Percentiles rank a stretch among this genome's conserved stretches.
Evolutionary conservation across 2,888 invertebrate species (phyloP).

Genomic region (Charanyca ferruginea): DNA sequence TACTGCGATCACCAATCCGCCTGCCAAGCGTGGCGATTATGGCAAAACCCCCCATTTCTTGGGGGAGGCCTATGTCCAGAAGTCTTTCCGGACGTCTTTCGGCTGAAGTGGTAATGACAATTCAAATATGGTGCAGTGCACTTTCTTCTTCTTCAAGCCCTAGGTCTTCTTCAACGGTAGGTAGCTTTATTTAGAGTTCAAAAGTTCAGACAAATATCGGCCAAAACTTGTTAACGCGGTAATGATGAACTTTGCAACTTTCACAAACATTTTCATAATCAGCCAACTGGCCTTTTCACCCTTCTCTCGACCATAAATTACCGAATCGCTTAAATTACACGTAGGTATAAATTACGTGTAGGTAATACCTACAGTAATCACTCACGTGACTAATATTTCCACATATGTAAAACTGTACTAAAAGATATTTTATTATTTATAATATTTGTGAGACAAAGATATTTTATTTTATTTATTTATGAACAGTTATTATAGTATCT

Average conservation of each 20-base stretch:
- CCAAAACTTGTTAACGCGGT: slow-evolving; percentile 14
- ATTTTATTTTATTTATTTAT: too few species aligned
- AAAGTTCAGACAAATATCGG: not conserved
- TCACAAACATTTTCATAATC: slow-evolving; percentile 14
- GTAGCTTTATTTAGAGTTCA: not conserved
- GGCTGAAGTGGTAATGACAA: too few species aligned
- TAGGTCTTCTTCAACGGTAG: too few species aligned
- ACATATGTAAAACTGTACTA: not conserved
- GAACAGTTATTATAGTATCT: slow-evolving; percentile 1
- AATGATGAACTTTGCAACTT: slow-evolving; percentile 14
- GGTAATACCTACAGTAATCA: not conserved
- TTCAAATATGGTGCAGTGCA: too few species aligned
- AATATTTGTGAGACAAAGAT: too few species aligned
- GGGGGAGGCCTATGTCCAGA: too few species aligned
- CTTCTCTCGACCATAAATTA: slow-evolving; percentile 31
- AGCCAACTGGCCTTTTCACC: slow-evolving; percentile 43
- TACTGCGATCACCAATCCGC: too few species aligned
- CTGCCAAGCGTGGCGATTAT: too few species aligned
- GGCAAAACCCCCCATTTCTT: too few species aligned
- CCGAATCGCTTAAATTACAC: slow-evolving; percentile 21
- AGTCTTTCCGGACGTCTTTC: too few species aligned
- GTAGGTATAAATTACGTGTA: slow-evolving; percentile 43
- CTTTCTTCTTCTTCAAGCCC: too few species aligned
- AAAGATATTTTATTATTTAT: too few species aligned
- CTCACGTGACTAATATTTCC: not conserved